Percentiles rank a stretch among this genome's conserved stretches.
Conservation (phyloP, 2,797 vertebrate genomes). For the Erpetoichthys calabaricus region DNA sequence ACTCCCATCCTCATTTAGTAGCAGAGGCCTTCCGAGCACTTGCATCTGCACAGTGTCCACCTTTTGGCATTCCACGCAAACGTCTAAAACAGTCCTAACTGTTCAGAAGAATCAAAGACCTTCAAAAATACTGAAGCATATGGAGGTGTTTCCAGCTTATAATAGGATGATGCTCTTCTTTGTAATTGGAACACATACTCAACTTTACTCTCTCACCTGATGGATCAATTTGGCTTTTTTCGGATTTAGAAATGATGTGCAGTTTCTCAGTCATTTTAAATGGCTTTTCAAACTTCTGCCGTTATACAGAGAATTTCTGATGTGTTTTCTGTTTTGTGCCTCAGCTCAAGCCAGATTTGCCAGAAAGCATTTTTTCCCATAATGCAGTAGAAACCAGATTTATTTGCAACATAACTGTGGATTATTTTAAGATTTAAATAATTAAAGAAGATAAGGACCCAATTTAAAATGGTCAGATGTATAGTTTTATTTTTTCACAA, state of each 20-base stretch:
- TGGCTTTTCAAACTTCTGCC: conserved; percentile 92
- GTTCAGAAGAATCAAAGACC: conserved; percentile 47
- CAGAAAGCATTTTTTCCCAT: conserved; percentile 96
- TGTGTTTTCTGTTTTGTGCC: conserved; percentile 79
- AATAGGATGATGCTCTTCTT: conserved; percentile 30
- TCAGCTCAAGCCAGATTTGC: conserved; percentile 73
- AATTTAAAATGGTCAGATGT: too few species aligned
- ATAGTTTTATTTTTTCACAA: too few species aligned
- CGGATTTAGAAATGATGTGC: conserved; percentile 68
- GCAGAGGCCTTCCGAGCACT: conserved; percentile 95
- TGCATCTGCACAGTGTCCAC: conserved; percentile 85
- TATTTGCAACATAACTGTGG: conserved; percentile 12
- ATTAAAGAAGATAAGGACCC: too few species aligned
- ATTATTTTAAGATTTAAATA: too few species aligned
- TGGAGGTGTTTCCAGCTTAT: conserved; percentile 49
- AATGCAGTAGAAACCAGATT: conserved; percentile 59
- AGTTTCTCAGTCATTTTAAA: conserved; percentile 74
- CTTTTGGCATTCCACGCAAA: conserved; percentile 87
- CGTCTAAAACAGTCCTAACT: conserved; percentile 93
- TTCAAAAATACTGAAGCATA: conserved; percentile 49
- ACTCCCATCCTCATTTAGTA: conserved; percentile 96
- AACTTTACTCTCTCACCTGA: conserved; percentile 30
- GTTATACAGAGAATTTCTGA: conserved; percentile 74
- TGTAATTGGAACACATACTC: conserved; percentile 49
- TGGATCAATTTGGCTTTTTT: conserved; percentile 60